These are phyloP conservation scores for Rynchops niger DNA, from an alignment of 2,113 vertebrate genomes.

Conservation along the genomic window DNA sequence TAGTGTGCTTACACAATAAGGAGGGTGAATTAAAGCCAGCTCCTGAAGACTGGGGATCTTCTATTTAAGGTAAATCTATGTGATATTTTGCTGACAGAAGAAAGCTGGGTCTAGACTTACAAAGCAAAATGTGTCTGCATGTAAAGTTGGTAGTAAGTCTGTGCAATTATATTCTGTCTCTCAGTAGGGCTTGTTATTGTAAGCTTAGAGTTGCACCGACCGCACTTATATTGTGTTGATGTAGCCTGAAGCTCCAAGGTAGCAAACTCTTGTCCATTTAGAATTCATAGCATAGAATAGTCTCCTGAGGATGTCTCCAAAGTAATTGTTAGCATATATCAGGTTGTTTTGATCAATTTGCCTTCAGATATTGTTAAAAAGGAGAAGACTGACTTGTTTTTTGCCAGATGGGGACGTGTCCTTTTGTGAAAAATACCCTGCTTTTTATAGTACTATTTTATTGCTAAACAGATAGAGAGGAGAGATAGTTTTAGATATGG, in stretches of 20 bases:
- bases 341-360: slow-evolving; percentile 47
- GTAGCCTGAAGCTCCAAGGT: neutral
- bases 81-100: neutral
- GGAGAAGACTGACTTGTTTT: neutral
- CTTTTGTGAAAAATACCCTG: neutral
- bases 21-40: neutral
- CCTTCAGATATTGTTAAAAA: slow-evolving; percentile 44
- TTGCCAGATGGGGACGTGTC: neutral
- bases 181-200: slow-evolving; percentile 1
- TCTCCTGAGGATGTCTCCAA: slow-evolving; percentile 12
- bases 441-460: neutral
- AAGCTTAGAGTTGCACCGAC: neutral
- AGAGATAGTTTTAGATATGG: neutral
- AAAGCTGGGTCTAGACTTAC: neutral
- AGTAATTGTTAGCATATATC: slow-evolving; percentile 30
- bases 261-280: neutral
- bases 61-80: neutral
- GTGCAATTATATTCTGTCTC: neutral
- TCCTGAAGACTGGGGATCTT: neutral
- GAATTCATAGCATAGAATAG: neutral
- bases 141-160: neutral
- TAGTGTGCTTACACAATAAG: neutral
- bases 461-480: neutral
- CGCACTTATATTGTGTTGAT: neutral
- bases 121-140: neutral